Base-by-base conservation (phyloP, 2,113 vertebrate species). In the Leptosomus discolor region DNA sequence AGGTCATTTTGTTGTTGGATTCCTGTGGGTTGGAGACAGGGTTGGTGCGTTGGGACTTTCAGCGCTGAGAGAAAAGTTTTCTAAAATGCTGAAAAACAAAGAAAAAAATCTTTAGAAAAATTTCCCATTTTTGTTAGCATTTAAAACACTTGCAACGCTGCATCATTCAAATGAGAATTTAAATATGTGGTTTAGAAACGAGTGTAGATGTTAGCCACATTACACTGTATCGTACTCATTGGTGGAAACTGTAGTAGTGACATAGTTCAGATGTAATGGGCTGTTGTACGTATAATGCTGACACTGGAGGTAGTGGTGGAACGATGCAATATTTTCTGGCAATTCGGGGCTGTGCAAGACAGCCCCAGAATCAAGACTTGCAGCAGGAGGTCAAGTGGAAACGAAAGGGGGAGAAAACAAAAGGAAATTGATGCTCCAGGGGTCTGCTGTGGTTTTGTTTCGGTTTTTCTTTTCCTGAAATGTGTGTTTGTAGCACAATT, bases 391-490 rank as follows among this genome's bases (percentile, higher is more conserved):
- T 43, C 56, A 78, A 78, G 48, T 39, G 57, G 58, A 82, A 70
- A 88, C 34, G 57, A 85, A 96, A 94, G 56, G 80, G 76, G 78
- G 22, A 27, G 10, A 22, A 82, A 70, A 77, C 30, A 37, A 77
- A 85, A 60, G 83, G 51, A 95, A 91, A 91, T 50, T 9, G n/a
- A 37, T 39, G 43, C 29, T 85, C 85, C 75, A 41, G 60, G 79
- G 37, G 34, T 70, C 65, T 94, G 48, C 65, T 34, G 68, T 34
- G 39, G 48, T 60, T 91, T 85, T 83, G 34, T 7, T 89, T 88
- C 50, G 11, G 17, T 58, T 93, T 96, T 94, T 91, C 70, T 96
- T 94, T 94, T 79, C 89, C 56, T 50, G 60, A 69, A 90, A 36
- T 51, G 60, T 76, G 32, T 36, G 64, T 92, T 96, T 91, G 69